Base-by-base conservation (phyloP, 2,888 invertebrate species). In the Shargacucullia verbasci region DNA sequence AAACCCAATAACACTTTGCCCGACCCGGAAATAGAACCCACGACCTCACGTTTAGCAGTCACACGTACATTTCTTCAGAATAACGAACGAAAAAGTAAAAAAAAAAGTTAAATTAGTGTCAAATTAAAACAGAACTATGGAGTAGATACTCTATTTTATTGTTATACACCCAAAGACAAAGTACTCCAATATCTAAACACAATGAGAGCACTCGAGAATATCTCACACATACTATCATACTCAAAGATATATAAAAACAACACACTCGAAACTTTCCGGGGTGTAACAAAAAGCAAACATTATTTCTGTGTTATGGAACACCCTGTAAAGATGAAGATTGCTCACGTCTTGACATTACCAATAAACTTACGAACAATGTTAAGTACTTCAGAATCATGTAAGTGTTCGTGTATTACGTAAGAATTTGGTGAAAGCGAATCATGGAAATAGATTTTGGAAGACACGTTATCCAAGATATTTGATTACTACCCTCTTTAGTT, bases 321-420 rank as follows among this genome's bases (percentile, higher is more conserved):
- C 34, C 25, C 12, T n/a, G 39, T 41, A n/a, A 6, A 65, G 75
- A 75, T 75, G 62, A 37, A 75, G 75, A 75, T 75, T 70, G 48
- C 55, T 49, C 75, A 76, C 75, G 71, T 39, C 9, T 58, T 47
- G 34, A 33, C 40, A 45, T 41, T 13, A 35, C 37, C 43, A 48
- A 58, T 54, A 59, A 57, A 69, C 40, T 66, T 56, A 37, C 0
- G 29, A 52, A 60, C 54, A 33, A 20, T 33, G 49, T 9, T 55
- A 20, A 50, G 56, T 41, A 38, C 57, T 60, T 47, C 7, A 11
- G 10, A 43, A 50, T 53, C 35, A 49, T 54, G 37, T 61, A 46
- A 53, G 40, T 58, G 50, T 40, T 43, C 20, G 13, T 50, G 15
- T 50, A 13, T 33, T 38, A 38, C 3, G 38, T 41, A 57, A 20